phyloP scores from a whole-genome alignment of 2,888 invertebrate genomes.

The Hypena proboscidalis region DNA sequence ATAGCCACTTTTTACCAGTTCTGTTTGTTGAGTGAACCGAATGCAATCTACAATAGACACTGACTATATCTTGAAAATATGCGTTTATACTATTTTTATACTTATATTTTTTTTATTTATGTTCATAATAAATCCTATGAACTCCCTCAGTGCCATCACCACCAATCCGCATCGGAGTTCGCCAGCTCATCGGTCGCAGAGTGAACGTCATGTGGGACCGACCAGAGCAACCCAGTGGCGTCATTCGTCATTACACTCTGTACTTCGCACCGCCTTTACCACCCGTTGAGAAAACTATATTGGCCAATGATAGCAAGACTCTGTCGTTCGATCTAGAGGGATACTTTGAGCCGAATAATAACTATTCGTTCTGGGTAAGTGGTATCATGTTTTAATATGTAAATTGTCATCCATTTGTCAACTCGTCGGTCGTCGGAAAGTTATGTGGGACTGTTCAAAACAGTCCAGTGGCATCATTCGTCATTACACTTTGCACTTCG shows the following conservation, averaged over 20 bases:
- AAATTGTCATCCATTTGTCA: too few relatives aligned
- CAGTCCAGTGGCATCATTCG: slow-evolving; percentile 87
- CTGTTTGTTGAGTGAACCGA: too few relatives aligned
- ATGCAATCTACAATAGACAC: too few relatives aligned
- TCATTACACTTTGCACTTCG: slow-evolving; percentile 87
- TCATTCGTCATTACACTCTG: slow-evolving; percentile 86
- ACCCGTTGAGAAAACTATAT: slow-evolving; percentile 72
- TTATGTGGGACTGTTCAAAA: slow-evolving; percentile 89
- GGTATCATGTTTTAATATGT: slow-evolving; percentile 1
- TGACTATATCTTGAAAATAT: too few relatives aligned
- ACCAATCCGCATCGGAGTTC: slow-evolving; percentile 88
- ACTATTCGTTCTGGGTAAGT: slow-evolving; percentile 91
- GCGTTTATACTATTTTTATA: too few relatives aligned
- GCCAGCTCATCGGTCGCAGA: slow-evolving; percentile 86
- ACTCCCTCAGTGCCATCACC: slow-evolving; percentile 86
- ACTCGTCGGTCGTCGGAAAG: slow-evolving; percentile 84
- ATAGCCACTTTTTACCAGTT: too few relatives aligned
- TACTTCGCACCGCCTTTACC: slow-evolving; percentile 89
- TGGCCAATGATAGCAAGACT: slow-evolving; percentile 60
- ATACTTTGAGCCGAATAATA: slow-evolving; percentile 80
- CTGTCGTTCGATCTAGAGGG: slow-evolving; percentile 81
- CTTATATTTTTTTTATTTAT: too few relatives aligned
- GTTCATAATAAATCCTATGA: too few relatives aligned
- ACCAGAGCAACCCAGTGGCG: slow-evolving; percentile 87
- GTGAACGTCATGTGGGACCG: slow-evolving; percentile 89